Conservation (phyloP, 2,113 vertebrate genomes). For the Oryzias javanicus region DNA sequence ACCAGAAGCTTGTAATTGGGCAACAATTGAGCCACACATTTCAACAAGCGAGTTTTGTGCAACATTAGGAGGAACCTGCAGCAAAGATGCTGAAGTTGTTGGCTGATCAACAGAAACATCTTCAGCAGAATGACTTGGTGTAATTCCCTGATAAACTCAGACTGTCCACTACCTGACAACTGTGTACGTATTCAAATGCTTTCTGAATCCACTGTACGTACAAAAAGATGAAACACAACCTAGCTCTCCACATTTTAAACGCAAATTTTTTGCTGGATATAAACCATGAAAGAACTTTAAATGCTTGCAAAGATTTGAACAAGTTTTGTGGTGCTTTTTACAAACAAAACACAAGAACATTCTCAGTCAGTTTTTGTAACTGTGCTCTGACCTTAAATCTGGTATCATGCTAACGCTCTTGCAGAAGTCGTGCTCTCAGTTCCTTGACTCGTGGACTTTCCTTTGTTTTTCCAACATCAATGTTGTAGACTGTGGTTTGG, state of each 20-base stretch:
- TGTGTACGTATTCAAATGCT: slow-evolving; percentile 1
- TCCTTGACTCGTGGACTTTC: no score
- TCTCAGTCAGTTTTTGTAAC: no score
- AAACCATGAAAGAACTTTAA: no score
- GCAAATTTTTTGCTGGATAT: not conserved
- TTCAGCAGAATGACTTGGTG: not conserved
- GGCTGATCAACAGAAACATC: not conserved
- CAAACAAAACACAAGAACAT: no score
- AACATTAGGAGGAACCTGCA: not conserved
- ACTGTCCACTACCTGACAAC: no score
- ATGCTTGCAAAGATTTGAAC: no score
- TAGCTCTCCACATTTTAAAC: slow-evolving; percentile 15
- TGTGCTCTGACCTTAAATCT: no score
- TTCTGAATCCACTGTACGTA: slow-evolving; percentile 7
- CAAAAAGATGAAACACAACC: slow-evolving; percentile 10
- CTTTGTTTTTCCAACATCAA: no score
- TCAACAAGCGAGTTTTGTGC: not conserved
- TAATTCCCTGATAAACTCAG: not conserved
- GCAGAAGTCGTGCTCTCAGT: no score
- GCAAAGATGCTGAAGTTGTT: not conserved
- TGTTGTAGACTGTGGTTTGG: no score
- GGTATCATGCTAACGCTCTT: no score
- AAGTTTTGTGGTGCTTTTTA: no score
- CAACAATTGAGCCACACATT: slow-evolving; percentile 3
- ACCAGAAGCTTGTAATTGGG: slow-evolving; percentile 9